Conservation (phyloP, 2,113 vertebrate species). For the Melierax canorus region DNA sequence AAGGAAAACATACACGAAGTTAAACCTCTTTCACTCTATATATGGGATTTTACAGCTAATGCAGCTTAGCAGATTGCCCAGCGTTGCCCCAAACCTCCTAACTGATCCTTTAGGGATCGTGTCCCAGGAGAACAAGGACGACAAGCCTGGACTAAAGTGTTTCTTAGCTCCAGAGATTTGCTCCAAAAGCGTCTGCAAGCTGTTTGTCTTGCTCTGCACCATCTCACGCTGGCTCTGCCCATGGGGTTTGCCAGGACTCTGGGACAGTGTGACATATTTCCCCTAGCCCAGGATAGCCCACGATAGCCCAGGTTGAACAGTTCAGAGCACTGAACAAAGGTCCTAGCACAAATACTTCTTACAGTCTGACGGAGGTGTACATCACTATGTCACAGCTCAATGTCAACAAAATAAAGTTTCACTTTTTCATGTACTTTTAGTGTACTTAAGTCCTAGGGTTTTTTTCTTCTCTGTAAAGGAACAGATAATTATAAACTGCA, state of each 20-base stretch:
- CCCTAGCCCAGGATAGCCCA: background rate
- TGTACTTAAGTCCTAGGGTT: background rate
- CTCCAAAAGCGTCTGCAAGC: background rate
- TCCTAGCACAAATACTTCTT: background rate
- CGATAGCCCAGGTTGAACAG: background rate
- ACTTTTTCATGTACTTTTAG: background rate
- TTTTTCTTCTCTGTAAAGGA: background rate
- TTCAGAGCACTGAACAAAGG: rapidly evolving
- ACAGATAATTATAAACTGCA: background rate
- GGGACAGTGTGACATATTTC: background rate
- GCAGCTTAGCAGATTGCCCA: background rate
- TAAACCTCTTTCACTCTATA: slow-evolving; percentile 17
- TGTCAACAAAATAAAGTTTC: background rate
- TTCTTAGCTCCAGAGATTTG: background rate
- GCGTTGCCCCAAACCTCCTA: background rate
- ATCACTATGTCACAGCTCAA: background rate
- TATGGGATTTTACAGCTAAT: slow-evolving; percentile 26
- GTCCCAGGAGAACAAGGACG: background rate
- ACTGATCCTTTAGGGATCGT: background rate
- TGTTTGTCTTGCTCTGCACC: background rate
- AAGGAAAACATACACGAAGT: background rate
- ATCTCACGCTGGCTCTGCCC: background rate
- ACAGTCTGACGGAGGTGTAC: background rate
- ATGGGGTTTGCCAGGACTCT: background rate
- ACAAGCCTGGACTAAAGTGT: background rate